Percentiles rank a stretch among this genome's conserved stretches.
These are phyloP conservation scores for Trachelus iudaicus DNA, from an alignment of 2,888 invertebrate species.

Conservation along the genomic window DNA sequence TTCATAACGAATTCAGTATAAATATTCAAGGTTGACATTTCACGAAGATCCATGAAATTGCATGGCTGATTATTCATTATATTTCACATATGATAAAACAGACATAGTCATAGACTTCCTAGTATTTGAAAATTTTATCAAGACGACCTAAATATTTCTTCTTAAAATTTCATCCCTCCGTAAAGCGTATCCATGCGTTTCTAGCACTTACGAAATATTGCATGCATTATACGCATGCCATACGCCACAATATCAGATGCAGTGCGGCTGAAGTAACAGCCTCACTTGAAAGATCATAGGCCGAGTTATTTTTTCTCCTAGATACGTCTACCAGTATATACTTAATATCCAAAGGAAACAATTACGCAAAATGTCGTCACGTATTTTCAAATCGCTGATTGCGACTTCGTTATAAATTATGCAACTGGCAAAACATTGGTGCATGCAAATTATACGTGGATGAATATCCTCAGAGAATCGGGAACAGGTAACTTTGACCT, in stretches of 20 bases:
- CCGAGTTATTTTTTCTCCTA: conserved; percentile 13
- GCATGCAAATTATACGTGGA: background rate
- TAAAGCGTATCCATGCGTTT: background rate
- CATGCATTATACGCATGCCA: background rate
- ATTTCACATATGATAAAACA: background rate
- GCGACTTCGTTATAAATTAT: background rate
- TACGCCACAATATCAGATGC: background rate
- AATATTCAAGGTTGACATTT: background rate
- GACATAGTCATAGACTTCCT: background rate
- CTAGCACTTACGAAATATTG: background rate
- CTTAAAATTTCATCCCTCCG: background rate
- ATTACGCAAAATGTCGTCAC: background rate
- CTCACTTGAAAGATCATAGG: background rate
- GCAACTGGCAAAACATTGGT: background rate
- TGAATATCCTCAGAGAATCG: background rate
- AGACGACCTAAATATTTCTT: background rate
- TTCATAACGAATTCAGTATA: background rate
- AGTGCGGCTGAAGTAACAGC: background rate
- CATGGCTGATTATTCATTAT: background rate
- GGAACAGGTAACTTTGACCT: background rate
- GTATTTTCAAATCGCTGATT: background rate
- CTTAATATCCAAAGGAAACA: background rate
- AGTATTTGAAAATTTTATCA: background rate
- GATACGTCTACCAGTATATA: background rate
- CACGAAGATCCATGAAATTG: background rate